Conservation (phyloP, 1,140 invertebrate genomes). For the Camponotus vicinus region DNA sequence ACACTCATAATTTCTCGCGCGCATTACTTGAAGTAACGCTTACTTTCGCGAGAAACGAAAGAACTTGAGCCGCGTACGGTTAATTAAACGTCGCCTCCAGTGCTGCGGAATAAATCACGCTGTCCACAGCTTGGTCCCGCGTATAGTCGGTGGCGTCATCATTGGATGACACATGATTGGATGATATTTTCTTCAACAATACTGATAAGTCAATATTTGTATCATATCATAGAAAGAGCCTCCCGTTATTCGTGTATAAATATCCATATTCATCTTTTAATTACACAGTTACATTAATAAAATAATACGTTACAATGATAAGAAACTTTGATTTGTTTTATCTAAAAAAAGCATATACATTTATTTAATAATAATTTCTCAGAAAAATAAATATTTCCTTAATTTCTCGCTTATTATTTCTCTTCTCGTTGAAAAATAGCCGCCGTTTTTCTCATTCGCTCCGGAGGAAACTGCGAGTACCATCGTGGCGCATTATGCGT, state of each 20-base stretch:
- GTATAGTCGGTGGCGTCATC: neutral
- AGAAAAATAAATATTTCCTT: neutral
- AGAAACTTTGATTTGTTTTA: neutral
- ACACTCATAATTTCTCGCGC: conserved; percentile 51
- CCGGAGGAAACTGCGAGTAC: neutral
- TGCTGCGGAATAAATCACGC: conserved; percentile 46
- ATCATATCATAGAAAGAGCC: neutral
- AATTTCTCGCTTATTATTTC: neutral
- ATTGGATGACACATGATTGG: neutral
- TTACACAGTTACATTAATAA: neutral
- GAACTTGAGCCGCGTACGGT: conserved; percentile 60
- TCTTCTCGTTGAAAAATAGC: neutral
- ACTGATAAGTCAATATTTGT: neutral
- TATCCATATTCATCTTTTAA: neutral
- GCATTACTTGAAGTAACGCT: conserved; percentile 55
- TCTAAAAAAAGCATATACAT: neutral
- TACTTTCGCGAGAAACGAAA: conserved; percentile 47
- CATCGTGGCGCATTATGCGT: conserved; percentile 6
- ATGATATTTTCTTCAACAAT: neutral
- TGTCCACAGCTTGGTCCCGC: neutral
- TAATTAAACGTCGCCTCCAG: conserved; percentile 60
- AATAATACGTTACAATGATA: neutral
- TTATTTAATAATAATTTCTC: neutral
- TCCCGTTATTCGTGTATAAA: too few relatives aligned
- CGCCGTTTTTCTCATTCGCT: neutral